These are phyloP conservation scores for Rotaria sp. DNA, from an alignment of 2,888 invertebrate species.

Conservation along the genomic window DNA sequence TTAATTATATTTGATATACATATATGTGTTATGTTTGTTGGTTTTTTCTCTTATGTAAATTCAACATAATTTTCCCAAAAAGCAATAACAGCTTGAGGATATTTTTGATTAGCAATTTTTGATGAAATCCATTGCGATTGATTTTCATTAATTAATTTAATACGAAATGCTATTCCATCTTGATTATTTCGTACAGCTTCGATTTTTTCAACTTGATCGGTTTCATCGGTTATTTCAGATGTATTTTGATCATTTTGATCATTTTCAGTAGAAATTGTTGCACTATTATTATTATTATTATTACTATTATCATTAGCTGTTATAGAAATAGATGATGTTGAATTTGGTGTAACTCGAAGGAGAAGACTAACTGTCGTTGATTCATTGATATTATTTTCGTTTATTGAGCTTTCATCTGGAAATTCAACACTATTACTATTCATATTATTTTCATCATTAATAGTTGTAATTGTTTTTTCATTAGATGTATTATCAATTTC, in stretches of 20 bases:
- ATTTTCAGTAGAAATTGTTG: too few species aligned
- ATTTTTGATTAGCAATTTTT: not conserved
- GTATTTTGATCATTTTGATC: too few species aligned
- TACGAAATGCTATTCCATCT: not conserved
- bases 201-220: not conserved
- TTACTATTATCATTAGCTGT: not conserved
- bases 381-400: not conserved
- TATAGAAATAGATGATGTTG: not conserved
- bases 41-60: not conserved
- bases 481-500: not conserved
- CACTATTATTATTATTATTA: not conserved
- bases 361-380: not conserved
- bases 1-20: not conserved
- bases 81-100: constrained; percentile 2
- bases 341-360: not conserved
- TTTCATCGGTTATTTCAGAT: not conserved
- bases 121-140: not conserved
- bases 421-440: not conserved
- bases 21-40: not conserved
- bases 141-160: not conserved
- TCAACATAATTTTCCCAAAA: constrained; percentile 16
- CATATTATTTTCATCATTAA: not conserved
- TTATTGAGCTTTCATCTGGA: not conserved
- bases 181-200: not conserved
- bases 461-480: not conserved